Conservation (phyloP, 2,113 vertebrate species). For the Hydrolagus affinis region DNA sequence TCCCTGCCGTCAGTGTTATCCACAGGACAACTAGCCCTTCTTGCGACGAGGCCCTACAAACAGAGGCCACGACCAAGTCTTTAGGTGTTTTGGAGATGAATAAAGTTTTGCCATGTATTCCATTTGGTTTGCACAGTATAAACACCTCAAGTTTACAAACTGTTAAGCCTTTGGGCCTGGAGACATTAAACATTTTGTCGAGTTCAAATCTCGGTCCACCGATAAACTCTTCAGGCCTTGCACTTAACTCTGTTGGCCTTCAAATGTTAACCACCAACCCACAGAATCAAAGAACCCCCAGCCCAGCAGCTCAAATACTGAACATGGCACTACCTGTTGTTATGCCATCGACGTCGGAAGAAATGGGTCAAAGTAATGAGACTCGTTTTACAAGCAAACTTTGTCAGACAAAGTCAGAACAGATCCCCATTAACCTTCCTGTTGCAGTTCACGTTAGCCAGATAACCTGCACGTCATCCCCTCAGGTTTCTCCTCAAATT, state of each 20-base stretch:
- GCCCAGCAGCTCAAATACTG: conserved; percentile 76
- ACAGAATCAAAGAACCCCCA: conserved; percentile 56
- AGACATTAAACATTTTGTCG: conserved; percentile 71
- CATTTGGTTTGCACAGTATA: conserved; percentile 70
- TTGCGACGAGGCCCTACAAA: conserved; percentile 36
- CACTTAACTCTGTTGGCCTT: conserved; percentile 75
- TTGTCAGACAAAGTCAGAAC: conserved; percentile 37
- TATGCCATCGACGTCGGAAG: conserved; percentile 64
- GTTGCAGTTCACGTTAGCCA: accelerated
- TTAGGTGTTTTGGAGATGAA: conserved; percentile 66
- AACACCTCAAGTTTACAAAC: conserved; percentile 49
- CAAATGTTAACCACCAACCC: conserved; percentile 74
- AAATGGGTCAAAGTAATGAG: conserved; percentile 51
- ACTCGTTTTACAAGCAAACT: conserved; percentile 31
- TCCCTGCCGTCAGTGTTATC: conserved; percentile 79
- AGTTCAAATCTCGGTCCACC: conserved; percentile 59
- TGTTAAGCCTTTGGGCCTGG: conserved; percentile 65
- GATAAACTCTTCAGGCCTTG: conserved; percentile 66
- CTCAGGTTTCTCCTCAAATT: conserved; percentile 38
- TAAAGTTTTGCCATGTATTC: conserved; percentile 73
- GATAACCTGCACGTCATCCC: conserved; percentile 35
- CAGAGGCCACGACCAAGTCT: conserved; percentile 34
- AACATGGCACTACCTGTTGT: conserved; percentile 82
- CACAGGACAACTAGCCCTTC: conserved; percentile 62
- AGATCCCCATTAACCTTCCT: conserved; percentile 8